Evolutionary conservation across 2,113 vertebrate genomes (phyloP).

Genomic region (Grus americana): DNA sequence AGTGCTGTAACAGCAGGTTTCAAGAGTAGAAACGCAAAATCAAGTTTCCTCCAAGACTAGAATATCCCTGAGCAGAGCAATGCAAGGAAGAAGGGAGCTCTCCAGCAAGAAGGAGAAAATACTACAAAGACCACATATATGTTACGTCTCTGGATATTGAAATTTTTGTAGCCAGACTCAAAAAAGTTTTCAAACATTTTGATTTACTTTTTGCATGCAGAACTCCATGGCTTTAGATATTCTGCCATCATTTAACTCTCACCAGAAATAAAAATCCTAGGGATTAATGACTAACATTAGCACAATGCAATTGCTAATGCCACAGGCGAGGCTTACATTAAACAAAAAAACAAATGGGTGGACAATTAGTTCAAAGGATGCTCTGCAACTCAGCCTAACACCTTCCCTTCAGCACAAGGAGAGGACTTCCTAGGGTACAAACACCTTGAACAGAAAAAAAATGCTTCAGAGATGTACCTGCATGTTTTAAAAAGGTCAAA

Average conservation of each 20-base stretch:
- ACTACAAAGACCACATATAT: not conserved
- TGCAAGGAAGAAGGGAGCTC: not conserved
- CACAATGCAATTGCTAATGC: not conserved
- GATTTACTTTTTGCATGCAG: not conserved
- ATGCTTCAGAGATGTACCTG: not conserved
- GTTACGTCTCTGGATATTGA: not conserved
- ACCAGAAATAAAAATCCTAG: not conserved
- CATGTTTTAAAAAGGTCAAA: not conserved
- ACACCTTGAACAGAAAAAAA: not conserved
- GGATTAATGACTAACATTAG: not conserved
- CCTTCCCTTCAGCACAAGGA: not conserved
- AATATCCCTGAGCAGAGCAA: not conserved
- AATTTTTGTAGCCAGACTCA: not conserved
- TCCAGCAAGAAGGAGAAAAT: not conserved
- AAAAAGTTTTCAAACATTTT: not conserved
- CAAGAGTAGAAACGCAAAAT: not conserved
- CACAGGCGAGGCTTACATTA: not conserved
- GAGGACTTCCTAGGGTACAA: not conserved
- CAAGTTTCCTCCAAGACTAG: not conserved
- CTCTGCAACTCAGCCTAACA: not conserved
- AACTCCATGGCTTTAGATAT: not conserved
- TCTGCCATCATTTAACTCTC: not conserved
- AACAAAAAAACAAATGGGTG: not conserved
- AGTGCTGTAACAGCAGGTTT: not conserved
- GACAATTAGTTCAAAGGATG: not conserved